phyloP scores from a whole-genome alignment of 2,797 vertebrate species.

The Avahi laniger region DNA sequence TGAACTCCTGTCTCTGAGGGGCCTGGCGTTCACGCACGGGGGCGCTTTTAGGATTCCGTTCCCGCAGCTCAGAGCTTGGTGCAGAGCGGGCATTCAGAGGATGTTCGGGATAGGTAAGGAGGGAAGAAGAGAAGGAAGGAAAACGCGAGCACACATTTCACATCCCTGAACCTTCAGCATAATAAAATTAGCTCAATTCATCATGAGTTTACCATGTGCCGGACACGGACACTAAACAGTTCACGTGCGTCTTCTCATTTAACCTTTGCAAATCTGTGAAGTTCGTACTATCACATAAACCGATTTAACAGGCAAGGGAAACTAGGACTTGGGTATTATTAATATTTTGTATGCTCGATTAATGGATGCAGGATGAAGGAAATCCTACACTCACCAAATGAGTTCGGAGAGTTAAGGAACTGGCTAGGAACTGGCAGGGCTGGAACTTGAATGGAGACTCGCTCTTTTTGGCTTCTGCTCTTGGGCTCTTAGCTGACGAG shows the following conservation, averaged over 20 bases:
- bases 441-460: background rate
- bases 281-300: background rate
- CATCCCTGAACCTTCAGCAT: background rate
- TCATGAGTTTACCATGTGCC: background rate
- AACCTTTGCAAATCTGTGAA: background rate
- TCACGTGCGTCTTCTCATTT: background rate
- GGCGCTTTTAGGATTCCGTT: background rate
- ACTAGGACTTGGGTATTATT: fast-evolving
- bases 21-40: background rate
- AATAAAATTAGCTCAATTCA: background rate
- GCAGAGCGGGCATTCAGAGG: too few relatives aligned
- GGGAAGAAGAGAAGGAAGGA: background rate
- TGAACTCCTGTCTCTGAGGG: background rate
- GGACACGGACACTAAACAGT: background rate
- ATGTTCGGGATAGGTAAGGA: background rate
- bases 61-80: background rate
- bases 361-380: background rate
- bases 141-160: fast-evolving
- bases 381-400: too few relatives aligned
- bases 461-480: background rate
- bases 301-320: background rate
- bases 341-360: background rate
- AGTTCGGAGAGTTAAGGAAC: background rate
- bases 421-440: background rate
- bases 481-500: background rate